phyloP scores from a whole-genome alignment of 2,888 invertebrate genomes.

The Ectropis crepuscularia region DNA sequence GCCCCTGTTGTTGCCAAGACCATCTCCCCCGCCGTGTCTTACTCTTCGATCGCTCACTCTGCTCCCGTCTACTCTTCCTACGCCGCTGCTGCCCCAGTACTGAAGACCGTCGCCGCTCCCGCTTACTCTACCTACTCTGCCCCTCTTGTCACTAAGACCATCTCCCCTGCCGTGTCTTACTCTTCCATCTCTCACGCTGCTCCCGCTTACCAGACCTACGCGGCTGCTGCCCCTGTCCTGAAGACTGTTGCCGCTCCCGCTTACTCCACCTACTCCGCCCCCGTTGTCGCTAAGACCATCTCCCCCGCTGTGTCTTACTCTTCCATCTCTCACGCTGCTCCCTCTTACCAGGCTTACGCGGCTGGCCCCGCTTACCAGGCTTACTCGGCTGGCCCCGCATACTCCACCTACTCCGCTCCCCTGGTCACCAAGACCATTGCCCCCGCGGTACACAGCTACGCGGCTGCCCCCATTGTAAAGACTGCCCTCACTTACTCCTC shows the following conservation, averaged over 20 bases:
- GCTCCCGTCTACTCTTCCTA: constrained; percentile 50
- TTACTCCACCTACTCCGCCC: constrained; percentile 65
- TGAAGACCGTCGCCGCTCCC: constrained; percentile 62
- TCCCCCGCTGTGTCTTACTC: constrained; percentile 63
- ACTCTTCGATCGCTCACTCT: constrained; percentile 65
- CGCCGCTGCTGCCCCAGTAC: constrained; percentile 53
- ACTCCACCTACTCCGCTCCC: constrained; percentile 64
- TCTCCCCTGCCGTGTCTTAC: constrained; percentile 63
- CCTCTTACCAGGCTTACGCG: constrained; percentile 59
- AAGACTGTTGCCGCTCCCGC: constrained; percentile 49
- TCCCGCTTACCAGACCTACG: constrained; percentile 50
- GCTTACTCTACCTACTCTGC: constrained; percentile 65
- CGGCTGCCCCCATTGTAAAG: constrained; percentile 63
- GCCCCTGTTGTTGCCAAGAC: constrained; percentile 63
- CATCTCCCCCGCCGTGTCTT: constrained; percentile 62
- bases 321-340: constrained; percentile 64
- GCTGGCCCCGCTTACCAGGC: constrained; percentile 57
- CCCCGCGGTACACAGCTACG: constrained; percentile 51
- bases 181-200: constrained; percentile 63
- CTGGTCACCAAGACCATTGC: constrained; percentile 63
- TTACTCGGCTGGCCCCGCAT: constrained; percentile 60
- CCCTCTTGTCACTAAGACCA: constrained; percentile 58
- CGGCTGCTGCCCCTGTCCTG: constrained; percentile 53
- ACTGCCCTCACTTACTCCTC: constrained; percentile 78
- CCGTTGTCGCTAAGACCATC: constrained; percentile 58